Conservation (phyloP, 2,888 invertebrate genomes). For the Sminthurinus aureus region DNA sequence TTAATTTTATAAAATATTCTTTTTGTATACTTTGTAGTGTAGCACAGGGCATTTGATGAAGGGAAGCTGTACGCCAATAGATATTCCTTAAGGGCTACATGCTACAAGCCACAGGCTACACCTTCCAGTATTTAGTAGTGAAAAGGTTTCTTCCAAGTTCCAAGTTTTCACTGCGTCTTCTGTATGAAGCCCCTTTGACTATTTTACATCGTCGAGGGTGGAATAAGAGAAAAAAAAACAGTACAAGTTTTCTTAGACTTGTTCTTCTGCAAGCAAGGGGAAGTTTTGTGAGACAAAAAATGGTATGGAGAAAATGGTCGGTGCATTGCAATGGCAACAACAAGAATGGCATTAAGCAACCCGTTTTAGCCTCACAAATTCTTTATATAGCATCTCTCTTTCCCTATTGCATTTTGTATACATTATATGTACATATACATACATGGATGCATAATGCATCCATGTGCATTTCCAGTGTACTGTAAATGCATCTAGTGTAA, state of each 20-base stretch:
- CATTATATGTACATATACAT: too few relatives aligned
- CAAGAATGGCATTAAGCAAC: constrained; percentile 31
- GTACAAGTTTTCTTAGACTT: constrained; percentile 10
- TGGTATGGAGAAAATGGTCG: constrained; percentile 35
- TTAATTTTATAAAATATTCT: too few relatives aligned
- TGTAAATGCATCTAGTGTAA: too few relatives aligned
- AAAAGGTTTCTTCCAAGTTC: background rate
- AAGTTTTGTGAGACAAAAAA: constrained; percentile 26
- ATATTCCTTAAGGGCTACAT: background rate
- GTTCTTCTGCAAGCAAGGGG: constrained; percentile 15
- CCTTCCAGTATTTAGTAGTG: background rate
- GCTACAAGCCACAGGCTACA: background rate
- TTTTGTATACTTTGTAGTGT: too few relatives aligned
- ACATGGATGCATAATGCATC: background rate
- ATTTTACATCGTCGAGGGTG: background rate
- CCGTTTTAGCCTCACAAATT: constrained; percentile 36
- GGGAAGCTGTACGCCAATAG: background rate
- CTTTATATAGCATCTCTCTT: constrained; percentile 29
- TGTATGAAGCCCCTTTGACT: background rate
- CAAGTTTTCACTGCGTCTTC: background rate
- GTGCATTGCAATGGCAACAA: constrained; percentile 39
- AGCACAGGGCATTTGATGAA: background rate
- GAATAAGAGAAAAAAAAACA: background rate
- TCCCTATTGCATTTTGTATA: background rate
- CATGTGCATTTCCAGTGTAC: too few relatives aligned